Base-by-base conservation (phyloP, 2,888 invertebrate species). In the Eucera pruinosa region DNA sequence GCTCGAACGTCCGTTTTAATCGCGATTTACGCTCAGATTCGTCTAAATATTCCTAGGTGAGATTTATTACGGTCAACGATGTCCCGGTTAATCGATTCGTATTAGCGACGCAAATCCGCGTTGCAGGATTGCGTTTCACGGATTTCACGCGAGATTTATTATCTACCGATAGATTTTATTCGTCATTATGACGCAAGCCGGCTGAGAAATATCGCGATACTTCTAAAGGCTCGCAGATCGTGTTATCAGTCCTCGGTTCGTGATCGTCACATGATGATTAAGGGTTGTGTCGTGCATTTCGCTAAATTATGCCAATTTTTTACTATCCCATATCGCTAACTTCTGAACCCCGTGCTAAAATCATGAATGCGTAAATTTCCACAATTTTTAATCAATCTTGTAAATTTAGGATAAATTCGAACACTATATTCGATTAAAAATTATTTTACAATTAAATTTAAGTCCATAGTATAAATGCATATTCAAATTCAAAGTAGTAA, bases 51-150 rank as follows among this genome's bases (percentile, higher is more conserved):
- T 43, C 48, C 55, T n/a, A 30, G 4, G 0, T 15, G 18, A 41
- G 60, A 71, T 76, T 76, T 72, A 76, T 45, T 60, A 65, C 27
- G 18, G 54, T 33, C 18, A 25, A 25, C 55, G 45, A n/a, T 18
- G 23, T 39, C 23, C 36, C 73, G 69, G 57, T 55, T 45, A 73
- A 67, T 77, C 73, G 67, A 73, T 58, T 18, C 58, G 39, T 25
- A 62, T 73, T 73, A 68, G 50, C 48, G 61, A 43, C 50, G 52
- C 48, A 67, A 75, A 75, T 75, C 23, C 33, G 20, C 27, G 27
- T 5, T 11, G 48, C 20, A 27, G 18, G 47, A 18, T 60, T 58
- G 47, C 33, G 45, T n/a, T 41, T 20, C 30, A 23, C 48, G 47
- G 45, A 61, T 58, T 25, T 58, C 45, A 20, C 43, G 27, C 27